Evolutionary conservation across 2,113 vertebrate species (phyloP).

Genomic region (Herpetotheres cachinnans): DNA sequence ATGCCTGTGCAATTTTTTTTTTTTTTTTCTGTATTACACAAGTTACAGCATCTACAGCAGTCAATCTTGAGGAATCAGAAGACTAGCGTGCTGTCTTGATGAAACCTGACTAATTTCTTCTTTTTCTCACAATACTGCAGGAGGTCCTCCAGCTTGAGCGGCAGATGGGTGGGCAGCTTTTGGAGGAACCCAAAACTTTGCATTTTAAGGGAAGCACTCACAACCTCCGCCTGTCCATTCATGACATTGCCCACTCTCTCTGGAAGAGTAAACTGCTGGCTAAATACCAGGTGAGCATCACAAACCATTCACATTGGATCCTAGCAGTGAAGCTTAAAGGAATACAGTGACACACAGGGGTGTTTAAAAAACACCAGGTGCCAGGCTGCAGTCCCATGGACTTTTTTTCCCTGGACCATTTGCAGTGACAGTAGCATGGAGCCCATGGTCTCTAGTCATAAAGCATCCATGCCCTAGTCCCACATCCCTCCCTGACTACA

Average conservation of each 20-base stretch:
- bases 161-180: slow-evolving; percentile 91
- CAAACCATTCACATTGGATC: background rate
- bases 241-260: slow-evolving; percentile 87
- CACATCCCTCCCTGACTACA: background rate
- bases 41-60: background rate
- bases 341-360: background rate
- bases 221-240: slow-evolving; percentile 91
- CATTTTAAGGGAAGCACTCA: slow-evolving; percentile 95
- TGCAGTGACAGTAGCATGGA: background rate
- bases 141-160: slow-evolving; percentile 93
- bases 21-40: background rate
- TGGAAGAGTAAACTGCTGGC: slow-evolving; percentile 96
- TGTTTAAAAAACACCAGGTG: background rate
- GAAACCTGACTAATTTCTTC: background rate
- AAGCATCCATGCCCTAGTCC: fast-evolving
- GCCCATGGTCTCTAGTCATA: background rate
- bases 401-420: background rate
- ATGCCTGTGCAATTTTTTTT: background rate
- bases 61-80: background rate
- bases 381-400: background rate
- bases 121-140: slow-evolving; percentile 57
- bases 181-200: slow-evolving; percentile 93
- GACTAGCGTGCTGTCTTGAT: background rate
- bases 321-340: background rate
- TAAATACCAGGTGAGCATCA: slow-evolving; percentile 89